Evolutionary conservation across 2,113 vertebrate genomes (phyloP), one percentile per base, ranked within the genome.

Genomic region (Cavia porcellus): DNA sequence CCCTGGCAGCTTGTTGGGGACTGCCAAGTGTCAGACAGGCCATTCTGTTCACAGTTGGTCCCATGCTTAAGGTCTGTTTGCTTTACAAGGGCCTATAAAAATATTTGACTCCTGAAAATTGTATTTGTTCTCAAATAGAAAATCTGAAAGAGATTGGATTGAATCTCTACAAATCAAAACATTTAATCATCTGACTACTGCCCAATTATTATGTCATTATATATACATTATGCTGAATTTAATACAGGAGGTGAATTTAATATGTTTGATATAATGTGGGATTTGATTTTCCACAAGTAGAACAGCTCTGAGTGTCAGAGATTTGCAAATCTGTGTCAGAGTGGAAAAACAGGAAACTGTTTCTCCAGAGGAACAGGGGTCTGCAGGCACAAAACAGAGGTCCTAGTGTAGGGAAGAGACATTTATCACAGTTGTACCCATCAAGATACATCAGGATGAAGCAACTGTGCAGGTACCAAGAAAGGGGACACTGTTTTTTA

Each of bases 101-200:
- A 87, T 35, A 95, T 66, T 20, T 45, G 50, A 77, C 35, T 70
- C 64, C 35, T 85, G 20, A 88, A 96, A 79, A 42, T 62, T 92
- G 0, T 80, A n/a, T 50, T 87, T 57, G 35, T 64, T 92, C 77
- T 92, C 82, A 95, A 95, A 82, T 81, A 82, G 50, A 24, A 94
- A 94, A 95, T 82, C 82, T 47, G 11, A 55, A 75, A 68, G 81
- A 55, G 86, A 35, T 81, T 57, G 70, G 59, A n/a, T 30, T 57
- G 19, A 91, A 50, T 90, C 55, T 57, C 42, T 86, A 61, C 13
- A 86, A 85, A 94, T 92, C 19, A 84, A 96, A 96, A 74, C 55
- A 83, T 72, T 30, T 35, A 45, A 24, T 82, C 70, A 50, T 13
- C 50, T 59, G 30, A 24, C 72, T 82, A 70, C 75, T 92, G 17